Conservation (phyloP, 2,888 invertebrate genomes). For the Aricia artaxerxes region DNA sequence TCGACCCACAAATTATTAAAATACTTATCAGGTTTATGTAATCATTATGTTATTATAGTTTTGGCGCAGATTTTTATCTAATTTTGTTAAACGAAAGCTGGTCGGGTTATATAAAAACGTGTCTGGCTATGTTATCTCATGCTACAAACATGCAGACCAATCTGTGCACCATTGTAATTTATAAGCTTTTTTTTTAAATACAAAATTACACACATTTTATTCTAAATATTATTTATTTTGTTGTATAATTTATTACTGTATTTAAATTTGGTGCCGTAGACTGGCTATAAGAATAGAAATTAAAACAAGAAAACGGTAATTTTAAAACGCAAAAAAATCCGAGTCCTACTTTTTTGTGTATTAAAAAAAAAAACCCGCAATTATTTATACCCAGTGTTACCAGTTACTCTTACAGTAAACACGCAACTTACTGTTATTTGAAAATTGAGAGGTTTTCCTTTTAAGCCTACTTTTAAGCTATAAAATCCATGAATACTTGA, state of each 20-base stretch:
- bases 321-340: too few relatives aligned
- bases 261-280: not conserved
- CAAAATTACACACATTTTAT: not conserved
- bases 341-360: too few relatives aligned
- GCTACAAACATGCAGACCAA: not conserved
- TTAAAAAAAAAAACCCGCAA: too few relatives aligned
- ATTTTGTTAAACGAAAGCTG: conserved; percentile 25
- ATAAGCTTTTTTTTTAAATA: not conserved
- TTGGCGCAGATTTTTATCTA: conserved; percentile 19
- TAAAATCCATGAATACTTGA: too few relatives aligned
- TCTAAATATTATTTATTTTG: not conserved
- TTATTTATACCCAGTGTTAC: too few relatives aligned
- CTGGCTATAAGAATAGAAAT: not conserved
- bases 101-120: not conserved
- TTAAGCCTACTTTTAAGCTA: too few relatives aligned
- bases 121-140: not conserved
- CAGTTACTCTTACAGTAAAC: too few relatives aligned
- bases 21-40: not conserved
- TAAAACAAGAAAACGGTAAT: too few relatives aligned
- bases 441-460: too few relatives aligned
- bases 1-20: not conserved
- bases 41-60: not conserved
- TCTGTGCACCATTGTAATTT: not conserved
- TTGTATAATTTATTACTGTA: not conserved
- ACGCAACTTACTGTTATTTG: too few relatives aligned